These are phyloP conservation scores for Eidolon helvum DNA, from an alignment of 2,113 vertebrate genomes.

Conservation along the genomic window DNA sequence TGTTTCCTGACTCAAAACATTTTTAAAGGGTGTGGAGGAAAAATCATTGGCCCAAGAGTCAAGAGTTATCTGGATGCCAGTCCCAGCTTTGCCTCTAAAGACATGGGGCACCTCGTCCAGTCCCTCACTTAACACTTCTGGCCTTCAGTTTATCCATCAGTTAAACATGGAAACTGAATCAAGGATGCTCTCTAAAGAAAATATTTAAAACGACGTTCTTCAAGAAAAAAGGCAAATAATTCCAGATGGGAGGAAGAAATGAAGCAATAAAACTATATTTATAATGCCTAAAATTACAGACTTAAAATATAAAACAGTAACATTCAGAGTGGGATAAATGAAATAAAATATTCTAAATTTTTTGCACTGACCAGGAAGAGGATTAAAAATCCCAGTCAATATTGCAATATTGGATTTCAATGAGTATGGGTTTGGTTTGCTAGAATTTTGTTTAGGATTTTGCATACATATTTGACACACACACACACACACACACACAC, in stretches of 20 bases:
- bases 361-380: background rate
- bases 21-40: background rate
- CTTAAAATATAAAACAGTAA: background rate
- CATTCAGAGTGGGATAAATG: background rate
- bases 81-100: background rate
- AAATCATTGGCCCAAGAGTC: background rate
- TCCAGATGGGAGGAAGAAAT: background rate
- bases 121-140: background rate
- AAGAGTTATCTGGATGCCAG: background rate
- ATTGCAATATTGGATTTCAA: background rate
- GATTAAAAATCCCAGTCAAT: background rate
- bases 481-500: background rate
- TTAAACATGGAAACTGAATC: background rate
- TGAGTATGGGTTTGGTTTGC: background rate
- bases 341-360: background rate
- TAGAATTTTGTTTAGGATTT: background rate
- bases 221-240: background rate
- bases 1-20: background rate
- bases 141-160: background rate
- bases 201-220: background rate
- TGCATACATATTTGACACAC: background rate
- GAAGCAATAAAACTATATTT: background rate
- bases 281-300: background rate
- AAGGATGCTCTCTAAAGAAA: background rate
- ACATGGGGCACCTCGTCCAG: background rate